phyloP scores from a whole-genome alignment of 2,797 vertebrate species.

The Spinus pinus region DNA sequence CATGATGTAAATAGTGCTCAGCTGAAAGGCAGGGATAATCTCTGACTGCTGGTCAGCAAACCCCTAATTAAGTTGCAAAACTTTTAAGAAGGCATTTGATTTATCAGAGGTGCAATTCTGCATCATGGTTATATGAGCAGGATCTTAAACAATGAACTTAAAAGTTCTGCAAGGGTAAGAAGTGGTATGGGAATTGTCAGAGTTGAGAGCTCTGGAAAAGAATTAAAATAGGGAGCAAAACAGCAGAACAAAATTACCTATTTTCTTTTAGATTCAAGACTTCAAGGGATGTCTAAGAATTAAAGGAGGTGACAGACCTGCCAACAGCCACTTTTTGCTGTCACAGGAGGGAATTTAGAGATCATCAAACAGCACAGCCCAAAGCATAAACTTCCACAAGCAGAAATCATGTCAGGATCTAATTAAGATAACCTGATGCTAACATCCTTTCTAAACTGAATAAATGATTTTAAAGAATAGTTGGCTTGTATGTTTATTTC shows the following conservation, averaged over 20 bases:
- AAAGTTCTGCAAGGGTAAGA: background rate
- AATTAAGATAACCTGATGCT: background rate
- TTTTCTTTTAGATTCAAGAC: background rate
- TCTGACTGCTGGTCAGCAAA: background rate
- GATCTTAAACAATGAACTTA: background rate
- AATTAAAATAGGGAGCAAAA: background rate
- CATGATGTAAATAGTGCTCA: fast-evolving
- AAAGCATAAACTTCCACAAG: background rate
- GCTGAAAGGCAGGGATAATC: background rate
- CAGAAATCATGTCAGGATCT: background rate
- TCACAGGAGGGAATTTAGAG: background rate
- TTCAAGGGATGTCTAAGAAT: background rate
- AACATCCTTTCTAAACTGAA: background rate
- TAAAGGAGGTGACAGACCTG: background rate
- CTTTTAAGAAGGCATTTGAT: background rate
- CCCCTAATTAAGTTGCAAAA: background rate
- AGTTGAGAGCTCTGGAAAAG: background rate
- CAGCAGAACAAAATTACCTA: background rate
- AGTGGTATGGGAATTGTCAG: background rate
- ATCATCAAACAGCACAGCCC: background rate
- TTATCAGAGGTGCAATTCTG: background rate
- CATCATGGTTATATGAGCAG: background rate
- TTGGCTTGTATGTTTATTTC: constrained; percentile 6
- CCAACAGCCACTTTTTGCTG: background rate
- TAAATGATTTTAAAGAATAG: constrained; percentile 7